Evolutionary conservation across 2,113 vertebrate species (phyloP), one percentile per base, ranked within the genome.

Genomic region (Oryzias woworae): DNA sequence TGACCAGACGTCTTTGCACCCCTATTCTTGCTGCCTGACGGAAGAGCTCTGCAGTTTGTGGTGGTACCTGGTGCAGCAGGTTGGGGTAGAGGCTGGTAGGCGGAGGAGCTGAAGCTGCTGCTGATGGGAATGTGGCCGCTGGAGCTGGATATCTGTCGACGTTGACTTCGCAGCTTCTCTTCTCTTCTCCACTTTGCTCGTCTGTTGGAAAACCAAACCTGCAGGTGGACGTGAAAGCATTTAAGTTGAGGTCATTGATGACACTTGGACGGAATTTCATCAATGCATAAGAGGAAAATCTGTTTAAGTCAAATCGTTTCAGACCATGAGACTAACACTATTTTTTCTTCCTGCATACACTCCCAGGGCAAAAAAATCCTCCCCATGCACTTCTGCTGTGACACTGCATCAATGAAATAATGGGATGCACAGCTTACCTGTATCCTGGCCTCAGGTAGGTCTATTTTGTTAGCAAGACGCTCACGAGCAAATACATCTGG

Each of bases 171-270:
- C 77, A 99, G 88, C 78, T 99, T 99, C 71, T 99, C 97, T 85
- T 99, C 97, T 82, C 97, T 88, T 92, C 97, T 94, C 97, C 97
- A 99, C 66, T 99, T 99, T 61, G 97, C 97, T 88, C 97, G 92
- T 90, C 97, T 92, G 87, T 99, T 99, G 55, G 97, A 99, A 92
- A 99, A 99, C 97, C 97, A 99, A 79, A 99, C 97, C 97, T 99
- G 82, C 36, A 36, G 36, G 10, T 12, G 36, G 36, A 36, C 10
- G 36, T 3, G 36, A 36, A 36, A 10, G 36, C 10, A 36, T 36
- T 12, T 36, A 14, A 18, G 53, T 13, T 53, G 17, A n/a, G 46
- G 31, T 7, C n/a, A 53, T 46, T 36, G 5, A 66, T 1, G 7
- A 17, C 8, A 16, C 14, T 26, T 3, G 7, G 2, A 17, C 14